These are phyloP conservation scores for Neotoxoptera formosana DNA, from an alignment of 1,140 invertebrate species.

Conservation along the genomic window DNA sequence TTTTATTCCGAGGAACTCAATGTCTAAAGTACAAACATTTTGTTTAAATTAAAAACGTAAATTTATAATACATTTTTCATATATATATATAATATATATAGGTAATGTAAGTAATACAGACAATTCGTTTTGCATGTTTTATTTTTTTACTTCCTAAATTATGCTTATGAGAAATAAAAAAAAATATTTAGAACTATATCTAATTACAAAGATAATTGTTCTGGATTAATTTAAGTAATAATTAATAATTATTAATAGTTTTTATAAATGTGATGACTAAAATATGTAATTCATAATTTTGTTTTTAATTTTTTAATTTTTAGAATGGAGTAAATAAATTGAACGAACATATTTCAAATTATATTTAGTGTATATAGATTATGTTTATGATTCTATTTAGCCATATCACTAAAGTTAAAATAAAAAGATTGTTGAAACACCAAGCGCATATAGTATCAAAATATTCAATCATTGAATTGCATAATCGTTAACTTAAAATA, in stretches of 20 bases:
- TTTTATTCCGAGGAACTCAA: not conserved
- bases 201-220: not conserved
- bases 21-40: not conserved
- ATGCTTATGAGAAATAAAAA: not conserved
- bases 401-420: too few relatives aligned
- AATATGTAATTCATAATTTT: not conserved
- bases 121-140: not conserved
- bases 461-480: too few relatives aligned
- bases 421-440: too few relatives aligned
- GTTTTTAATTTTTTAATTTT: too few relatives aligned
- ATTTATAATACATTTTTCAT: not conserved
- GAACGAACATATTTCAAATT: not conserved
- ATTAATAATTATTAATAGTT: not conserved
- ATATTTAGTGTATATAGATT: not conserved
- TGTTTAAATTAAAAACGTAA: not conserved
- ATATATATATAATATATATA: not conserved
- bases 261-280: not conserved
- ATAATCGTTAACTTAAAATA: not conserved
- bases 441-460: too few relatives aligned
- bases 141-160: not conserved
- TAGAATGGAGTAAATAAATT: too few relatives aligned
- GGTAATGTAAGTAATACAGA: not conserved
- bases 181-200: not conserved
- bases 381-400: not conserved
- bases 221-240: not conserved